Conservation (phyloP, 1,140 invertebrate genomes). For the Drosophila ogumai region DNA sequence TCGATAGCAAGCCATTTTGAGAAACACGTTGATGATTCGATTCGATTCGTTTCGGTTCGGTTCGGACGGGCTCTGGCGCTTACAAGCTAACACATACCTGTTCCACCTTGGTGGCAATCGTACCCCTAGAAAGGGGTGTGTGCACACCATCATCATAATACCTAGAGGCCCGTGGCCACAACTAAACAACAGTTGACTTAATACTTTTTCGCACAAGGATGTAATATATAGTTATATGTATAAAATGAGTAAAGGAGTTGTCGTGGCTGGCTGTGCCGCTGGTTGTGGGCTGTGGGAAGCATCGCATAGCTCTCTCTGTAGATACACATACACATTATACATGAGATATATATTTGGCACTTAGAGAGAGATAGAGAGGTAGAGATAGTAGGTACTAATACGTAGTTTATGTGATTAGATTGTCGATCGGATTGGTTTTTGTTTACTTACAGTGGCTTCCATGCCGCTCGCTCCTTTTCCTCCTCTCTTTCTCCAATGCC, state of each 20-base stretch:
- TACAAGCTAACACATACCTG: slow-evolving; percentile 77
- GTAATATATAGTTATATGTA: slow-evolving; percentile 16
- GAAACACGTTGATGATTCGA: slow-evolving; percentile 73
- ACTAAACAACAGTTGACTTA: slow-evolving; percentile 78
- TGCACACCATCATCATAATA: slow-evolving; percentile 31
- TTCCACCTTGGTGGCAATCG: slow-evolving; percentile 5
- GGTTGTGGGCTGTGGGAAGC: slow-evolving; percentile 45
- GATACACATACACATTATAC: slow-evolving; percentile 58
- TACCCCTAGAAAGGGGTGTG: slow-evolving; percentile 37
- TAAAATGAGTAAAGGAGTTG: slow-evolving; percentile 22
- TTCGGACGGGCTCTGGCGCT: slow-evolving; percentile 32
- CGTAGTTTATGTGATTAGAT: slow-evolving; percentile 70
- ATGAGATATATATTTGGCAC: slow-evolving; percentile 54
- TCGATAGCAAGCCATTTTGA: slow-evolving; percentile 59
- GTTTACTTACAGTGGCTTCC: slow-evolving; percentile 79
- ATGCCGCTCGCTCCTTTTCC: slow-evolving; percentile 68
- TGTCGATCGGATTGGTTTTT: slow-evolving; percentile 58
- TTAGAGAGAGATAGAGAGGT: slow-evolving; percentile 65
- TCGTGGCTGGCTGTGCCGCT: slow-evolving; percentile 41
- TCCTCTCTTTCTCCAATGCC: slow-evolving; percentile 43
- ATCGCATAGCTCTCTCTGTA: slow-evolving; percentile 59
- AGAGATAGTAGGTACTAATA: slow-evolving; percentile 76
- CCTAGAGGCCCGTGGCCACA: slow-evolving; percentile 26
- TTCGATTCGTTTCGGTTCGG: neutral
- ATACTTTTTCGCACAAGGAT: slow-evolving; percentile 50